phyloP scores from a whole-genome alignment of 2,797 vertebrate genomes.

The Xerus rutilus region DNA sequence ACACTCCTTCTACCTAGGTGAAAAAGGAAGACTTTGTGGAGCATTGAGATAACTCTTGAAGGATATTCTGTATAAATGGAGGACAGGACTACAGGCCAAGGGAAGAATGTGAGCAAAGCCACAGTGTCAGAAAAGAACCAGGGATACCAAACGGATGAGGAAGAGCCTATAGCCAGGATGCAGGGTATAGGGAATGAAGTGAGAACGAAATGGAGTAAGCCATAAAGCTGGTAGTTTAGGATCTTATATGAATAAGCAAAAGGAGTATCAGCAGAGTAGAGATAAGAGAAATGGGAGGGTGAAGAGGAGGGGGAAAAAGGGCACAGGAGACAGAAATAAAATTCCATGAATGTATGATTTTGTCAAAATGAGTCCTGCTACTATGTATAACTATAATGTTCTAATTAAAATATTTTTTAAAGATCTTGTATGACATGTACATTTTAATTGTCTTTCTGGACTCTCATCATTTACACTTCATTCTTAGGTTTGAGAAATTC shows the following conservation, averaged over 20 bases:
- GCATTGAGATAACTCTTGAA: not conserved
- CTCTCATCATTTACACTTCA: not conserved
- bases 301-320: no score
- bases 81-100: not conserved
- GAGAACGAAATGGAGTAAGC: not conserved
- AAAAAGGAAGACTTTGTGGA: not conserved
- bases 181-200: fast-evolving
- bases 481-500: not conserved
- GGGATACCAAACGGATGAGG: not conserved
- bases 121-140: not conserved
- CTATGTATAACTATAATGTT: no score
- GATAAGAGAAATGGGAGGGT: no score
- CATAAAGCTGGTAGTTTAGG: not conserved
- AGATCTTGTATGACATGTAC: not conserved
- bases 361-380: no score
- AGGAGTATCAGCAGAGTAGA: no score
- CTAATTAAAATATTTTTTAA: not conserved
- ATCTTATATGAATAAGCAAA: no score
- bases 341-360: no score
- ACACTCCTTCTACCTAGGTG: not conserved
- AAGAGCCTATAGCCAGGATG: not conserved
- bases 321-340: no score
- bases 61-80: not conserved
- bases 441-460: not conserved
- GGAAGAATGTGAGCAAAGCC: not conserved